Percentiles rank a stretch among this genome's conserved stretches.
These are phyloP conservation scores for Aviceda subcristata DNA, from an alignment of 2,113 vertebrate species.

Conservation along the genomic window DNA sequence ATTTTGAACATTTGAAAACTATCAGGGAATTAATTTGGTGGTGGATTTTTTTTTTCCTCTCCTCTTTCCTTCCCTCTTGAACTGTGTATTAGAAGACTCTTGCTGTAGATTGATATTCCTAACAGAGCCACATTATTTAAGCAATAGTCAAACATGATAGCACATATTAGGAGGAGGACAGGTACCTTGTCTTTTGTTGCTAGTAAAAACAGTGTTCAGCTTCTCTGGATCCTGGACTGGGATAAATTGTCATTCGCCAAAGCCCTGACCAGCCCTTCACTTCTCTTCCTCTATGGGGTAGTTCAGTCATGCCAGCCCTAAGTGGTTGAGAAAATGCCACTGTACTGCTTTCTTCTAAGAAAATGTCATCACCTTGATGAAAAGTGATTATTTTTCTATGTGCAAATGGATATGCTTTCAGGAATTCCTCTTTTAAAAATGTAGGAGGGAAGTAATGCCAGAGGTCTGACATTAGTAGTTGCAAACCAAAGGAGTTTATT, in stretches of 20 bases:
- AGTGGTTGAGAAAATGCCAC: not conserved
- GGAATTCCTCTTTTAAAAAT: not conserved
- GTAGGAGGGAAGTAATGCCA: not conserved
- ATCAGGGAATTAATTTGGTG: not conserved
- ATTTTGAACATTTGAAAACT: constrained; percentile 15
- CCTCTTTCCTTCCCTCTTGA: not conserved
- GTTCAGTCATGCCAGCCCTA: not conserved
- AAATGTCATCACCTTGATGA: not conserved
- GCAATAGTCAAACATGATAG: not conserved
- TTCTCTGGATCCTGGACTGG: not conserved
- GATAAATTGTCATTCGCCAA: not conserved
- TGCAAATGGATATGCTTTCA: not conserved
- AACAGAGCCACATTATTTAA: not conserved
- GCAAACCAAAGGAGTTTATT: not conserved
- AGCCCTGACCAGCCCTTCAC: not conserved
- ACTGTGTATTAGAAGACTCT: not conserved
- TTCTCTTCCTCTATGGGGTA: rapidly evolving
- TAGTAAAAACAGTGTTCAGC: not conserved
- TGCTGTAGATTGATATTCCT: constrained; percentile 24
- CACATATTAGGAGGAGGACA: not conserved
- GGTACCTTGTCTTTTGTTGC: not conserved
- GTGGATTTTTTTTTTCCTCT: not conserved
- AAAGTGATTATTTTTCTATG: not conserved
- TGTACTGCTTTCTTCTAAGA: not conserved
- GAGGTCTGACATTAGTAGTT: not conserved